phyloP scores from a whole-genome alignment of 1,140 invertebrate species.

The Drosophila lowei region DNA sequence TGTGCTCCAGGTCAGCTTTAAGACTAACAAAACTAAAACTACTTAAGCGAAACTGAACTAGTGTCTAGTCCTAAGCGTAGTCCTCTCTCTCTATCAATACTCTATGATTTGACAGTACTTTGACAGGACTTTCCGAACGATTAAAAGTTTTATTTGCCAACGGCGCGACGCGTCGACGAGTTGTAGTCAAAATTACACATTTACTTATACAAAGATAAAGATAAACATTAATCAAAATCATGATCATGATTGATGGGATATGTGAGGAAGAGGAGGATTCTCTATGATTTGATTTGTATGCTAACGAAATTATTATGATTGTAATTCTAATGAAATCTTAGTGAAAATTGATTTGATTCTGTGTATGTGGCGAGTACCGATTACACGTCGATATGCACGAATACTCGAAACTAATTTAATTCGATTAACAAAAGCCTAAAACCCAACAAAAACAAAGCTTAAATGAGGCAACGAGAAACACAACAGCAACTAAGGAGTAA shows the following conservation, averaged over 20 bases:
- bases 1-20: slow-evolving; percentile 95
- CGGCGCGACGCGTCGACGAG: slow-evolving; percentile 7
- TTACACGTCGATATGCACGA: not conserved
- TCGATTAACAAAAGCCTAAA: slow-evolving; percentile 32
- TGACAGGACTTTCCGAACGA: slow-evolving; percentile 1
- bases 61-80: not conserved
- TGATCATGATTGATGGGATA: not conserved
- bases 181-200: slow-evolving; percentile 65
- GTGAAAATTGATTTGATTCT: slow-evolving; percentile 70
- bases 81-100: slow-evolving; percentile 34
- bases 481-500: slow-evolving; percentile 30
- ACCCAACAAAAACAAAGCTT: slow-evolving; percentile 61
- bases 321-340: slow-evolving; percentile 65
- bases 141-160: slow-evolving; percentile 34
- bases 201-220: slow-evolving; percentile 3
- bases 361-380: not conserved
- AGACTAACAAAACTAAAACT: slow-evolving; percentile 89
- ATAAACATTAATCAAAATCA: not conserved
- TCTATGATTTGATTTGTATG: slow-evolving; percentile 54
- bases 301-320: slow-evolving; percentile 69
- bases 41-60: slow-evolving; percentile 60
- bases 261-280: slow-evolving; percentile 13
- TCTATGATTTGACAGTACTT: slow-evolving; percentile 33
- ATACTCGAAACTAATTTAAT: slow-evolving; percentile 47
- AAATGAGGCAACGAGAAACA: slow-evolving; percentile 62